A percentile compares a stretch with the other conserved stretches of the same genome.
Evolutionary conservation across 2,888 invertebrate genomes (phyloP).

Genomic region (Acleris cristana): DNA sequence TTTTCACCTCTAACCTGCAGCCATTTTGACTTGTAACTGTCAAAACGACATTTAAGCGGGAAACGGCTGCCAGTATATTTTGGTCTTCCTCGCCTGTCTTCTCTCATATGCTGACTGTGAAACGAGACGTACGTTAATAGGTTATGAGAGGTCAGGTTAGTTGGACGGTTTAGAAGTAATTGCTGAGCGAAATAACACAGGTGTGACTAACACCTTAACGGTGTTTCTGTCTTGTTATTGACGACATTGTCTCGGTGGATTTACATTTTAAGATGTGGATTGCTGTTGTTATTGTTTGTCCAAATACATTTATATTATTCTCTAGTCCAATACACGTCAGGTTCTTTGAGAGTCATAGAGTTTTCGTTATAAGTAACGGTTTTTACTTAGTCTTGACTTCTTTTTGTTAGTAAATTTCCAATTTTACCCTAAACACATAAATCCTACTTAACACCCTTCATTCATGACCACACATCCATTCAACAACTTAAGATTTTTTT

Average conservation of each 20-base stretch:
- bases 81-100: slow-evolving; percentile 44
- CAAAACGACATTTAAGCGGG: slow-evolving; percentile 61
- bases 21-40: slow-evolving; percentile 72
- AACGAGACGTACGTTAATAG: slow-evolving; percentile 15
- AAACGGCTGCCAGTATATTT: slow-evolving; percentile 48
- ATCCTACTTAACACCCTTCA: slow-evolving; percentile 54
- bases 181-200: slow-evolving; percentile 64
- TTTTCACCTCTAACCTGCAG: slow-evolving; percentile 70
- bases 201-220: slow-evolving; percentile 70
- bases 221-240: slow-evolving; percentile 55
- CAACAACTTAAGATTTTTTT: slow-evolving; percentile 50
- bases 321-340: neutral
- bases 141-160: slow-evolving; percentile 44
- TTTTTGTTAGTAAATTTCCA: neutral
- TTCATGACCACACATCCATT: slow-evolving; percentile 63
- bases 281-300: slow-evolving; percentile 29
- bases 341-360: too few relatives aligned
- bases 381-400: too few relatives aligned
- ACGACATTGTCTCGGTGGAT: slow-evolving; percentile 34
- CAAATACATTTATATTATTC: slow-evolving; percentile 13
- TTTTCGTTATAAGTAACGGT: too few relatives aligned
- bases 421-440: slow-evolving; percentile 39
- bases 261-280: slow-evolving; percentile 39
- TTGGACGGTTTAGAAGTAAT: slow-evolving; percentile 61
- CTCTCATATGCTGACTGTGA: slow-evolving; percentile 27